Evolutionary conservation across 2,888 invertebrate genomes (phyloP).

Genomic region (Drosophila niveifrons): DNA sequence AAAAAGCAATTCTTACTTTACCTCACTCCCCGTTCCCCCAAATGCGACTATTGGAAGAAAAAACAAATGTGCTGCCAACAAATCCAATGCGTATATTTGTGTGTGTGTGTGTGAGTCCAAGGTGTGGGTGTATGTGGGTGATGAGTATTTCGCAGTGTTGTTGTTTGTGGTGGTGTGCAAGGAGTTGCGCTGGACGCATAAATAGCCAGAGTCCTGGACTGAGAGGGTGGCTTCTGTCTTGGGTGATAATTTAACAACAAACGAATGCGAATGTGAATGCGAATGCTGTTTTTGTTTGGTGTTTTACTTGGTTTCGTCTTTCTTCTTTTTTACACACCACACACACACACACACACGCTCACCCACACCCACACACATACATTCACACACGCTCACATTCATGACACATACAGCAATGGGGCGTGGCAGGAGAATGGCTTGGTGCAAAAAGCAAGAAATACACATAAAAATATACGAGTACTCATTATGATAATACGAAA

Average conservation of each 20-base stretch:
- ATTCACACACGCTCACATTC: conserved; percentile 21
- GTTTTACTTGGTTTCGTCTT: conserved; percentile 56
- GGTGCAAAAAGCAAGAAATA: conserved; percentile 73
- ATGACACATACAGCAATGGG: conserved; percentile 48
- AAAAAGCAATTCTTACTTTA: conserved; percentile 32
- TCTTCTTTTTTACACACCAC: conserved; percentile 55
- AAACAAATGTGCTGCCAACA: conserved; percentile 55
- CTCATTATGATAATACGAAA: conserved; percentile 83
- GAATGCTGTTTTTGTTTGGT: conserved; percentile 63
- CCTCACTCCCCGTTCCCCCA: conserved; percentile 11
- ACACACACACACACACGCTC: conserved; percentile 27
- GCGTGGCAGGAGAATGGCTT: conserved; percentile 39
- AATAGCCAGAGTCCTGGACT: conserved; percentile 50
- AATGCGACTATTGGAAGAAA: conserved; percentile 43
- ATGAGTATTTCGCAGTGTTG: neutral
- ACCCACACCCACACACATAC: conserved; percentile 14
- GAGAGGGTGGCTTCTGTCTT: conserved; percentile 53
- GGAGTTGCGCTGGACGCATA: conserved; percentile 48
- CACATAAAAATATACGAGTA: conserved; percentile 83
- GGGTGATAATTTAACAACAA: conserved; percentile 80
- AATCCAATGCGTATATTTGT: conserved; percentile 22
- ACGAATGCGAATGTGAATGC: conserved; percentile 66
- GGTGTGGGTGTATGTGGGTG: conserved; percentile 13
- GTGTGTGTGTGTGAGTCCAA: conserved; percentile 11
- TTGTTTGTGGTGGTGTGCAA: conserved; percentile 30